These are phyloP conservation scores for Cydia strobilella DNA, from an alignment of 1,140 invertebrate species.

Conservation along the genomic window DNA sequence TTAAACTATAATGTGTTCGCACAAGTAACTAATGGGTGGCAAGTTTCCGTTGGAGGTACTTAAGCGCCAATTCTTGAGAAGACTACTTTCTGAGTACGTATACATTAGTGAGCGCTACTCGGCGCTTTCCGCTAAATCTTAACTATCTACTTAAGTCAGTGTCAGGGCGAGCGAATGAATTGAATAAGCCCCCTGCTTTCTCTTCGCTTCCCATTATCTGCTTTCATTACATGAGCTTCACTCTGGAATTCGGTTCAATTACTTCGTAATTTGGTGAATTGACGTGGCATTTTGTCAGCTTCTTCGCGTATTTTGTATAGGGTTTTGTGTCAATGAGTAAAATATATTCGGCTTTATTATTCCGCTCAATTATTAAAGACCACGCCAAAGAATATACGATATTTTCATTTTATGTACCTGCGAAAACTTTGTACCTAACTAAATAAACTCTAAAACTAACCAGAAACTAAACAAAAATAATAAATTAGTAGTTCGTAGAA, in stretches of 20 bases:
- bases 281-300: constrained; percentile 71
- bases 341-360: neutral
- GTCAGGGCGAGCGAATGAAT: constrained; percentile 65
- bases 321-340: constrained; percentile 32
- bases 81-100: constrained; percentile 70
- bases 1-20: constrained; percentile 73
- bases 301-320: constrained; percentile 59
- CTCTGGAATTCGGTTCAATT: constrained; percentile 74
- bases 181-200: constrained; percentile 65
- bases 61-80: constrained; percentile 70
- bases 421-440: neutral
- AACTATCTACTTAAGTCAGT: constrained; percentile 76
- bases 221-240: constrained; percentile 74
- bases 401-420: neutral
- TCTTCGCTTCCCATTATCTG: constrained; percentile 64
- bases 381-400: neutral
- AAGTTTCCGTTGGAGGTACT: constrained; percentile 72
- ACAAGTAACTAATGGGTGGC: constrained; percentile 72
- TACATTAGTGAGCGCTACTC: constrained; percentile 67
- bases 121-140: constrained; percentile 71
- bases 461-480: neutral
- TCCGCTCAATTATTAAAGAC: neutral
- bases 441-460: neutral
- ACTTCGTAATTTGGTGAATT: constrained; percentile 72
- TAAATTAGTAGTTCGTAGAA: constrained; percentile 10